Evolutionary conservation across 2,113 vertebrate genomes (phyloP), one percentile per base, ranked within the genome.

Genomic region (Alligator sinensis): DNA sequence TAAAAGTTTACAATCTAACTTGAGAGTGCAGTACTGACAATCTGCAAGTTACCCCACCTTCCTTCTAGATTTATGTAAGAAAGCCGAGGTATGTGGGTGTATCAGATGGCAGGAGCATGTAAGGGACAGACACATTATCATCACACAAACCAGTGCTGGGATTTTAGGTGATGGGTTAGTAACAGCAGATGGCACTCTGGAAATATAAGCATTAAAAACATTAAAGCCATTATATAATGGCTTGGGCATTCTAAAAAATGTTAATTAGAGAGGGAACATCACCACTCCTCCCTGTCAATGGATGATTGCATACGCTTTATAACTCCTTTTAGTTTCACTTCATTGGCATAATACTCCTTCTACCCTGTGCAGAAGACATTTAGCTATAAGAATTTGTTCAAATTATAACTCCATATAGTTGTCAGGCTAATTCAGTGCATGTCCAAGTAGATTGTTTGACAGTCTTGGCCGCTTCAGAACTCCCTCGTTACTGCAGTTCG

Each of bases 171-270:
- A 70, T 70, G n/a, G n/a, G 1, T 55, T 63, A 0, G 0, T 30
- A 85, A 60, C 61, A 61, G 27, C 68, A 1, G 0, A 8, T 75
- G 82, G 90, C 90, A 95, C 85, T 62, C 94, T 77, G 70, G 80
- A 8, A 47, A 47, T 47, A 47, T 47, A 47, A 47, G 47, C 47
- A 47, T 47, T 47, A 47, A 47, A 47, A 47, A 47, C 47, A 47
- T 47, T 47, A 47, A 9, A 47, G 47, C 47, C 47, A 47, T 47
- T 59, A 91, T 93, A 87, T 70, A 88, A 58, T 58, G 58, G 85
- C 89, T 91, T 66, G 28, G 68, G 55, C 77, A 91, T 77, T 75
- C 64, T 75, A 77, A 94, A 91, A 89, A 14, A 47, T 87, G 90
- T 38, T 74, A 34, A 68, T 66, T 66, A 66, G 14, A 66, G 90